Percentiles rank a stretch among this genome's conserved stretches.
These are phyloP conservation scores for Corythaixoides concolor DNA, from an alignment of 2,113 vertebrate species.

Conservation along the genomic window DNA sequence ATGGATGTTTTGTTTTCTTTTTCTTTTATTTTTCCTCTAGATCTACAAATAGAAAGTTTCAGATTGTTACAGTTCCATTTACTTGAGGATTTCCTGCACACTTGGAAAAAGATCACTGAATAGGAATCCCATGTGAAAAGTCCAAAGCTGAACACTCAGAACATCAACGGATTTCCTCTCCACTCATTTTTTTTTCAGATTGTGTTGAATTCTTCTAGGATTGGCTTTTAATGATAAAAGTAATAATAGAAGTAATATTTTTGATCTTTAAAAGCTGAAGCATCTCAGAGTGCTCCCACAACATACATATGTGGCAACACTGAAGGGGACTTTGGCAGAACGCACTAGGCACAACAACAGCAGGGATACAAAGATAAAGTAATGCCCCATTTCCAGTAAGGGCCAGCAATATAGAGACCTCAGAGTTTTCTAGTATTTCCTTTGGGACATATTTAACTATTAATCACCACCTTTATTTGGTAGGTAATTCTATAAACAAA, in stretches of 20 bases:
- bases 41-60: not conserved
- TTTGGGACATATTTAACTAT: not conserved
- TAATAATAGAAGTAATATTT: not conserved
- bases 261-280: not conserved
- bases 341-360: not conserved
- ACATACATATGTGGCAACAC: not conserved
- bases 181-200: not conserved
- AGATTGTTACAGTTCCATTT: not conserved
- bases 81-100: not conserved
- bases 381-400: not conserved
- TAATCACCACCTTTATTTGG: not conserved
- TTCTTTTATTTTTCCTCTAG: not conserved
- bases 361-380: not conserved
- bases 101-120: not conserved
- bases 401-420: not conserved
- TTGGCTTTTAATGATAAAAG: not conserved
- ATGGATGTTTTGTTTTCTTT: not conserved
- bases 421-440: not conserved
- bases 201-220: not conserved
- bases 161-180: not conserved
- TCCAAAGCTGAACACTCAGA: not conserved
- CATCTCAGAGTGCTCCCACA: not conserved
- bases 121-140: not conserved
- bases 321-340: not conserved
- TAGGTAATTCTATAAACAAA: not conserved